These are phyloP conservation scores for Zaprionus capensis DNA, from an alignment of 1,140 invertebrate genomes.

Conservation along the genomic window DNA sequence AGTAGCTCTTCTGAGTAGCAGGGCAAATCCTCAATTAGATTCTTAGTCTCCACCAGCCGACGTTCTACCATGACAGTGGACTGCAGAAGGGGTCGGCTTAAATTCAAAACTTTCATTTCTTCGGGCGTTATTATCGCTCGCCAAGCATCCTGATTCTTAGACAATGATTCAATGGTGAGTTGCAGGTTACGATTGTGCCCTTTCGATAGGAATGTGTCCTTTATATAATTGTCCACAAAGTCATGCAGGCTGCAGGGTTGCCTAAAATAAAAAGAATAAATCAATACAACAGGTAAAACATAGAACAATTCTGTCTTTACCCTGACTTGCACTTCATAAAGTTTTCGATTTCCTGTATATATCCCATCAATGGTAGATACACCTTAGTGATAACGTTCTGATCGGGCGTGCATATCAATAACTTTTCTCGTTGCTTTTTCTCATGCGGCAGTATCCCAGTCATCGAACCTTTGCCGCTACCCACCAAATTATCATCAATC, in stretches of 20 bases:
- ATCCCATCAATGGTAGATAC: constrained; percentile 90
- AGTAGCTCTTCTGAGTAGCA: constrained; percentile 83
- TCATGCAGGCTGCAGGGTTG: constrained; percentile 88
- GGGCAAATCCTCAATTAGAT: constrained; percentile 89
- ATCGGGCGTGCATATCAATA: constrained; percentile 89
- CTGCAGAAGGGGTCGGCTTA: constrained; percentile 89
- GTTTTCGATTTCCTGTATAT: constrained; percentile 91
- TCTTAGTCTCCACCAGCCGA: constrained; percentile 88
- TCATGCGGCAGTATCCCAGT: constrained; percentile 60
- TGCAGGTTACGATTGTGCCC: constrained; percentile 86
- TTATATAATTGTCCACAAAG: constrained; percentile 91
- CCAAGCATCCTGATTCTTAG: constrained; percentile 91
- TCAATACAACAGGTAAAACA: neutral
- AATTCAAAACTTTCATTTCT: constrained; percentile 87
- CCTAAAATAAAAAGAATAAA: constrained; percentile 19
- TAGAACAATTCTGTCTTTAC: constrained; percentile 78
- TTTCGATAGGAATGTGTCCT: constrained; percentile 88
- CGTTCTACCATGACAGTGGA: constrained; percentile 88
- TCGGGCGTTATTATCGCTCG: constrained; percentile 88
- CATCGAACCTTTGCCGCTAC: constrained; percentile 67
- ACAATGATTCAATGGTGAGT: constrained; percentile 88
- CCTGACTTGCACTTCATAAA: constrained; percentile 87
- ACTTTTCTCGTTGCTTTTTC: constrained; percentile 84
- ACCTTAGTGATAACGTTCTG: constrained; percentile 91
- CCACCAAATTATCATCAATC: constrained; percentile 69